A percentile compares a stretch with the other conserved stretches of the same genome.
Evolutionary conservation across 1,140 invertebrate genomes (phyloP).

Genomic region (Octopus bimaculoides): DNA sequence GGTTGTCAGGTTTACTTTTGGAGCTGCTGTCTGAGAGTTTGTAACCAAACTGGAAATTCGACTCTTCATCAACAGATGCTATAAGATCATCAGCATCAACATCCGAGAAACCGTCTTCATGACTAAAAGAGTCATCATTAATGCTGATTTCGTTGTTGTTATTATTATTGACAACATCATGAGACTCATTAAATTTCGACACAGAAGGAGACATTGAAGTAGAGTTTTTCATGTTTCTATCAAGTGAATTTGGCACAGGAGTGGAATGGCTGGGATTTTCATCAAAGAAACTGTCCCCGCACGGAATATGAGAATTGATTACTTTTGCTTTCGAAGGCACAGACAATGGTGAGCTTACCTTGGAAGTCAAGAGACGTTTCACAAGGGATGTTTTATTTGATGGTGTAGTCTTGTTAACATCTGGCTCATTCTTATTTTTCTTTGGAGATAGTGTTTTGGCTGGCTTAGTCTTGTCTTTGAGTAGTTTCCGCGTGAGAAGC

Average conservation of each 20-base stretch:
- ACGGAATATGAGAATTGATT: slow-evolving; percentile 37
- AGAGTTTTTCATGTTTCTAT: too few relatives aligned
- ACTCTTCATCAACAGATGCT: not conserved
- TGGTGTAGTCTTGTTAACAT: not conserved
- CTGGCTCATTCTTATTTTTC: not conserved
- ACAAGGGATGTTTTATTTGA: not conserved
- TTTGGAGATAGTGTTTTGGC: too few relatives aligned
- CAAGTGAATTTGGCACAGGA: too few relatives aligned
- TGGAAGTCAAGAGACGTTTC: not conserved
- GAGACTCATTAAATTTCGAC: too few relatives aligned
- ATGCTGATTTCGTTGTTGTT: too few relatives aligned
- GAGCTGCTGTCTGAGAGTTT: slow-evolving; percentile 19
- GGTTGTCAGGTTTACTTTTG: not conserved
- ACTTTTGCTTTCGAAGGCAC: not conserved
- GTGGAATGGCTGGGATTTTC: slow-evolving; percentile 25
- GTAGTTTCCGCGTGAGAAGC: slow-evolving; percentile 31
- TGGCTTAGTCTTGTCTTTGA: not conserved
- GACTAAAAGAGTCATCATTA: too few relatives aligned
- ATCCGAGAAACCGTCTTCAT: not conserved
- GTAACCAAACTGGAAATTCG: slow-evolving; percentile 24
- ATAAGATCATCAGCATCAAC: not conserved
- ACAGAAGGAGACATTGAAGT: too few relatives aligned
- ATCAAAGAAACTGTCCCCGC: slow-evolving; percentile 52
- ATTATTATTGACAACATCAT: too few relatives aligned
- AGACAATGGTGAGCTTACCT: not conserved